Conservation (phyloP, 2,797 vertebrate species). For the Amblyopsis hoosieri region DNA sequence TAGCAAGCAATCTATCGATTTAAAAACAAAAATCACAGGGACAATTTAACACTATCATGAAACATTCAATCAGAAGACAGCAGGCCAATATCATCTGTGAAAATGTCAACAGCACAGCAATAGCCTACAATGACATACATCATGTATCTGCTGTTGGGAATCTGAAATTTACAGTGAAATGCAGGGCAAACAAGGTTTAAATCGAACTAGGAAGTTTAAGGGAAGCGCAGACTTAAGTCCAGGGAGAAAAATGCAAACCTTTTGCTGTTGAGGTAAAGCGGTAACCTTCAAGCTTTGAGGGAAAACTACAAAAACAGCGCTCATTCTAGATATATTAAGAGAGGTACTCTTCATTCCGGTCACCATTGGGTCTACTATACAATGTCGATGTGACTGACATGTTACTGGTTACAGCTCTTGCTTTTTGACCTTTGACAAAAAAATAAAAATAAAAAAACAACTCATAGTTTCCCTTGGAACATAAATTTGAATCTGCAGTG, state of each 20-base stretch:
- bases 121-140: slow-evolving; percentile 25
- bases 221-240: too few species aligned
- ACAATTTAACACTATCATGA: slow-evolving; percentile 32
- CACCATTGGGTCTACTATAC: too few species aligned
- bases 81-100: slow-evolving; percentile 19
- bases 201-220: neutral
- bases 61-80: slow-evolving; percentile 22
- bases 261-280: too few species aligned
- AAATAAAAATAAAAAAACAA: too few species aligned
- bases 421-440: too few species aligned
- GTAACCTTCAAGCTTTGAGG: neutral
- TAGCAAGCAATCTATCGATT: slow-evolving; percentile 43
- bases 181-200: slow-evolving; percentile 19
- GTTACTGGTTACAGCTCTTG: too few species aligned
- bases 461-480: too few species aligned
- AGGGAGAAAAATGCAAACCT: neutral
- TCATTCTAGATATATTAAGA: slow-evolving; percentile 1
- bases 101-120: slow-evolving; percentile 38
- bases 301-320: too few species aligned
- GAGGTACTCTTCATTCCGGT: too few species aligned
- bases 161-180: slow-evolving; percentile 51
- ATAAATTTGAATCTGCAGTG: too few species aligned
- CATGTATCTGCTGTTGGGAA: slow-evolving; percentile 34
- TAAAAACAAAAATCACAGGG: slow-evolving; percentile 46
- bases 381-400: too few species aligned